These are phyloP conservation scores for Liasis olivaceus DNA, from an alignment of 2,797 vertebrate species.

Conservation along the genomic window DNA sequence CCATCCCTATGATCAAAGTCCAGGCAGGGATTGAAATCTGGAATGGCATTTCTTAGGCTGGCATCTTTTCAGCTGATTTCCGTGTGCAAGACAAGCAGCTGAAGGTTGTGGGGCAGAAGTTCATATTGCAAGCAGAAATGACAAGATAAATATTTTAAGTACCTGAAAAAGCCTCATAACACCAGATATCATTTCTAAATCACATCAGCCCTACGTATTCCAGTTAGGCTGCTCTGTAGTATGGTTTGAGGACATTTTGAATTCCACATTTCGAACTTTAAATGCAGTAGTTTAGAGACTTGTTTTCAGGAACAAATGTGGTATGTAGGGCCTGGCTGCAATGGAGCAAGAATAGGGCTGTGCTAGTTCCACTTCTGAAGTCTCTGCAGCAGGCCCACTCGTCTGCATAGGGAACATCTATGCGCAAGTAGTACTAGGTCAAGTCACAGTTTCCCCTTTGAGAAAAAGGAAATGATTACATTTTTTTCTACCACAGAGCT, in stretches of 20 bases:
- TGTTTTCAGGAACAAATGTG: background rate
- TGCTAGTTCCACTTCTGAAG: background rate
- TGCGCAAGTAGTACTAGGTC: background rate
- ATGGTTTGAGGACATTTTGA: background rate
- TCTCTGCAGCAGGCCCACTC: background rate
- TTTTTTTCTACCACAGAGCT: background rate
- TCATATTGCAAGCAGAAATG: background rate
- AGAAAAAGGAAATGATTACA: background rate
- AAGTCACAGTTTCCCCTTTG: background rate
- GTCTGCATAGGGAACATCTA: background rate
- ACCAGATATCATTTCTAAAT: background rate
- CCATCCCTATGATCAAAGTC: background rate
- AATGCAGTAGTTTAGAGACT: background rate
- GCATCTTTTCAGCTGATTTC: background rate
- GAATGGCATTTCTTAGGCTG: background rate
- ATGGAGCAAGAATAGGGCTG: background rate
- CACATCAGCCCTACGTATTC: background rate
- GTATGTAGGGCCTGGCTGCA: background rate
- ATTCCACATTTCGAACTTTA: background rate
- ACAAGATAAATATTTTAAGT: background rate
- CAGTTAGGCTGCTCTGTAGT: background rate
- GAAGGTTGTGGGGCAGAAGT: background rate
- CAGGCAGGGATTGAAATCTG: background rate
- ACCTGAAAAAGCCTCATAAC: background rate
- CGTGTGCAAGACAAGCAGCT: background rate